Percentiles rank a stretch among this genome's conserved stretches.
Evolutionary conservation across 2,888 invertebrate species (phyloP).

Genomic region (Pollenia griseotomentosa): DNA sequence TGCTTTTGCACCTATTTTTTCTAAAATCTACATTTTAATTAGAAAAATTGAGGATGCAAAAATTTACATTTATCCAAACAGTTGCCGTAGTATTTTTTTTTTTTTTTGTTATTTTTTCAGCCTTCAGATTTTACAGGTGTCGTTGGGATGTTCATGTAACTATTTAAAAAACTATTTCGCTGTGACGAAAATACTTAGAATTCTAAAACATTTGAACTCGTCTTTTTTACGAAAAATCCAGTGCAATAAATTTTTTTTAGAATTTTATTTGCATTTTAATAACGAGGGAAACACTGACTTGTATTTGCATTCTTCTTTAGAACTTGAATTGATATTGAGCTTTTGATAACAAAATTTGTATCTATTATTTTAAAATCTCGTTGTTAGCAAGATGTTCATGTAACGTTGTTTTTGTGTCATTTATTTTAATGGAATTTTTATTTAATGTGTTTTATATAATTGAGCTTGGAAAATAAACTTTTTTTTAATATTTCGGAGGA

Average conservation of each 20-base stretch:
- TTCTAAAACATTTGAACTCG: constrained; percentile 11
- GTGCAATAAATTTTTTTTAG: constrained; percentile 22
- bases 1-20: background rate
- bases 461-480: no score
- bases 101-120: background rate
- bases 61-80: constrained; percentile 11
- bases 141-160: constrained; percentile 30
- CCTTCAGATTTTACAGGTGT: constrained; percentile 16
- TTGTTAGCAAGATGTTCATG: constrained; percentile 34
- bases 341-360: background rate
- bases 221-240: background rate
- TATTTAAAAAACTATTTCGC: background rate
- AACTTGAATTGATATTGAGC: constrained; percentile 26
- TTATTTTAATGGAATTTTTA: no score
- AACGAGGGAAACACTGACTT: constrained; percentile 40
- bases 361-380: background rate
- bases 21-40: background rate
- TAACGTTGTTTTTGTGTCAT: constrained; percentile 6
- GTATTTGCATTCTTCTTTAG: constrained; percentile 37
- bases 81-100: background rate
- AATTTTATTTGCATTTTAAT: constrained; percentile 56
- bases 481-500: no score
- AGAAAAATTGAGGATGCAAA: constrained; percentile 7
- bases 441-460: no score
- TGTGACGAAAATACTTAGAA: constrained; percentile 16